A percentile compares a stretch with the other conserved stretches of the same genome.
These are phyloP conservation scores for Drosophila dives DNA, from an alignment of 2,888 invertebrate genomes.

Conservation along the genomic window DNA sequence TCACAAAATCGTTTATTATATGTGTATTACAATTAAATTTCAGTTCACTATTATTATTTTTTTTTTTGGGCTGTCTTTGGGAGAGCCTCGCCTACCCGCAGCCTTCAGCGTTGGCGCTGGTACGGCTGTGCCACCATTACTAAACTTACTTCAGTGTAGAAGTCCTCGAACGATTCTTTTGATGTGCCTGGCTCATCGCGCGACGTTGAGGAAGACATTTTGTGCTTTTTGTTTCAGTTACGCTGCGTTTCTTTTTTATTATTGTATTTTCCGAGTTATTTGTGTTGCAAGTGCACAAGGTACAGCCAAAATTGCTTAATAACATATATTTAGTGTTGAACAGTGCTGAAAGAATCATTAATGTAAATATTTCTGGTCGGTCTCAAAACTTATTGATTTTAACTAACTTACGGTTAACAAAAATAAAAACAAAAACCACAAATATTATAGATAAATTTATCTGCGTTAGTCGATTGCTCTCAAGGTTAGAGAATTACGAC, in stretches of 20 bases:
- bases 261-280: constrained; percentile 26
- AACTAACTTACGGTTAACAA: background rate
- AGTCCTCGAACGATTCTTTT: constrained; percentile 91
- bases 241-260: constrained; percentile 12
- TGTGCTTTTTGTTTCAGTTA: constrained; percentile 33
- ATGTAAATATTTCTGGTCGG: background rate
- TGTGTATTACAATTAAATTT: constrained; percentile 36
- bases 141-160: constrained; percentile 91
- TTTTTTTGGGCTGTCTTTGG: constrained; percentile 13
- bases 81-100: constrained; percentile 32
- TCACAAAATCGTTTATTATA: constrained; percentile 72
- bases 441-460: background rate
- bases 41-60: constrained; percentile 12
- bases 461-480: too few relatives aligned
- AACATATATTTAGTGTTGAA: constrained; percentile 21
- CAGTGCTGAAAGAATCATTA: background rate
- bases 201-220: constrained; percentile 68
- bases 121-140: constrained; percentile 30
- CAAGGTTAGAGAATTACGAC: background rate
- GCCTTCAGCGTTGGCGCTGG: constrained; percentile 30
- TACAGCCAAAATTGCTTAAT: constrained; percentile 32
- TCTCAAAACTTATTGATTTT: background rate
- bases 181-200: constrained; percentile 82
- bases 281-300: constrained; percentile 41
- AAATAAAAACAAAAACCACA: background rate